Conservation (phyloP, 2,888 invertebrate genomes). For the Pandemis cinnamomeana region DNA sequence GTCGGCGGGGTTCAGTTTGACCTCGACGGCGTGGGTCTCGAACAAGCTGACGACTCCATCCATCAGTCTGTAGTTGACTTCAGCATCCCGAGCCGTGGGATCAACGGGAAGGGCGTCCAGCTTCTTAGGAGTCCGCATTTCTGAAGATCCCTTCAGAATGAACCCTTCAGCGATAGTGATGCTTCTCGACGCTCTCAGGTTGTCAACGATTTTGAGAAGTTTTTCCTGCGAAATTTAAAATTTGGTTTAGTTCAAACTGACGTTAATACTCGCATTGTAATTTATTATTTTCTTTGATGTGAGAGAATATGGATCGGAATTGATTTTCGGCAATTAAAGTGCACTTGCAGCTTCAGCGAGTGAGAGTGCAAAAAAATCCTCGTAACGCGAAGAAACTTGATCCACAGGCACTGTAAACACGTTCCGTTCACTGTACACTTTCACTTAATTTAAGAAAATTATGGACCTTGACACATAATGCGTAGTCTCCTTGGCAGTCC, state of each 20-base stretch:
- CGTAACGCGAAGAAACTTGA: conserved; percentile 48
- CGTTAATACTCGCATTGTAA: neutral
- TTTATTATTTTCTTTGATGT: neutral
- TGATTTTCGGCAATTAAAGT: neutral
- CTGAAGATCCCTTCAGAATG: conserved; percentile 82
- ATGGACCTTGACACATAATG: conserved; percentile 89
- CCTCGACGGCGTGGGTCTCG: conserved; percentile 91
- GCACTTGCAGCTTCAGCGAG: conserved; percentile 40
- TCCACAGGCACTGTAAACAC: conserved; percentile 54
- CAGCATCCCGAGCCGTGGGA: conserved; percentile 88
- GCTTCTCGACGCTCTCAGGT: conserved; percentile 69
- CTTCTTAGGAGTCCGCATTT: conserved; percentile 81
- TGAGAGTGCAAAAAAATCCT: conserved; percentile 52
- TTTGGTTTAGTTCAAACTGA: conserved; percentile 15
- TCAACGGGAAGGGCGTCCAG: conserved; percentile 89
- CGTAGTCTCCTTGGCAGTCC: conserved; percentile 88
- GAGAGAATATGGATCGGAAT: neutral
- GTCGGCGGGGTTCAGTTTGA: conserved; percentile 90
- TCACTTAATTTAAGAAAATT: conserved; percentile 70
- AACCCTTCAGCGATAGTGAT: conserved; percentile 87
- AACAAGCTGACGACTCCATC: conserved; percentile 91
- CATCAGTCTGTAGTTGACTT: conserved; percentile 88
- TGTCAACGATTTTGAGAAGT: conserved; percentile 88
- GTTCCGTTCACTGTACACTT: conserved; percentile 67
- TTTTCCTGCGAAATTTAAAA: conserved; percentile 84